Evolutionary conservation across 2,888 invertebrate species (phyloP).

Genomic region (Epirrhoe tristata): DNA sequence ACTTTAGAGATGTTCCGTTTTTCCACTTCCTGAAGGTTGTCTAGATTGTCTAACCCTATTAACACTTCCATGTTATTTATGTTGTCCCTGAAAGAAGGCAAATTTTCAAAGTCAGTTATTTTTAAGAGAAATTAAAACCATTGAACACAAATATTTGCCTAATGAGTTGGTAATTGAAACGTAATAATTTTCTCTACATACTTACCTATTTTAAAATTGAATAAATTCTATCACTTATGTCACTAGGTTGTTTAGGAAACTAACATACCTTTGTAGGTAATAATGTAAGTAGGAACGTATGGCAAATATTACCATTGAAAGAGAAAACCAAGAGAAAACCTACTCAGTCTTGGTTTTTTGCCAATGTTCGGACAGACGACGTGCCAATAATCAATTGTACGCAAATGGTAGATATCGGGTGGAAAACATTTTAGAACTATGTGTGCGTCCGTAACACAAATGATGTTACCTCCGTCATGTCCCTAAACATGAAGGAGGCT

Average conservation of each 20-base stretch:
- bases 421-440: too few relatives aligned
- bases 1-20: constrained; percentile 65
- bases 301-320: constrained; percentile 3
- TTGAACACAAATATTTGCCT: neutral
- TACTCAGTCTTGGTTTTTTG: constrained; percentile 14
- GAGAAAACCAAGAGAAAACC: constrained; percentile 7
- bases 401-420: neutral
- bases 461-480: too few relatives aligned
- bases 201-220: too few relatives aligned
- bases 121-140: neutral
- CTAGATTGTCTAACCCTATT: constrained; percentile 78
- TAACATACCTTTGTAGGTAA: neutral
- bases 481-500: too few relatives aligned
- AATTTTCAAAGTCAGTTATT: neutral
- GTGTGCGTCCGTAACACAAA: too few relatives aligned
- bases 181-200: too few relatives aligned
- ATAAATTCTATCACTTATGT: too few relatives aligned
- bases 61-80: constrained; percentile 65
- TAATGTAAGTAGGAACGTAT: neutral
- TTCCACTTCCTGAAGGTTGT: constrained; percentile 64
- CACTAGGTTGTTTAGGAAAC: too few relatives aligned
- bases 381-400: neutral
- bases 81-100: constrained; percentile 67
- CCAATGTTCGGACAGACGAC: neutral
- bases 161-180: neutral